Base-by-base conservation (phyloP, 2,888 invertebrate genomes). In the Eupeodes luniger region DNA sequence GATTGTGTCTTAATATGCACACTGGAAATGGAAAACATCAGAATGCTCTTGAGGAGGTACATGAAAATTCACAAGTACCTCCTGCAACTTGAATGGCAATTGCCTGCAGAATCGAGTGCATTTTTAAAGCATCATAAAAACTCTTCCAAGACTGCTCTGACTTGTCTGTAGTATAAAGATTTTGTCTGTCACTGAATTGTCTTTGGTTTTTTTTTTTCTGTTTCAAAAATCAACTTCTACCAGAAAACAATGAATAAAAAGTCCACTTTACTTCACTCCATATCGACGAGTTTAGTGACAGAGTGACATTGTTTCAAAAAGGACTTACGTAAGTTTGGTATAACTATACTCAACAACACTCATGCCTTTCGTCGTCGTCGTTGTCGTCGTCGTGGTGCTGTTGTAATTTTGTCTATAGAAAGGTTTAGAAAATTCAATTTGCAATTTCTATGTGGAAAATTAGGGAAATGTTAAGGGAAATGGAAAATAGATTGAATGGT, bases 401-500 rank as follows among this genome's bases (percentile, higher is more conserved):
- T 27, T 27, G 27, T 27, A 27, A 27, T 40, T 40, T 40, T 40
- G 5, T 51, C 5, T 14, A 12, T 5, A 51, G 40, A 64, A 27
- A 47, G 64, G 19, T 47, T 64, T 19, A 49, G 49, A 49, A 66
- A 34, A 34, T 49, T 47, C 49, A 66, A 47, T 66, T 66, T 14
- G 34, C 9, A 66, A 40, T 40, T 27, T 66, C 10, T 19, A 66
- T 49, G 47, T 47, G 5, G 49, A 34, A 34, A 47, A 49, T 64
- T 3, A 9, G 34, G 66, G 27, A 27, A 27, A 49, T 49, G 34
- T 47, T 19, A 27, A 49, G 34, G 66, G 66, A 66, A 66, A 66
- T 66, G 34, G 49, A 49, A 66, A 66, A 66, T 66, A 49, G 66
- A 66, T 66, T 66, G 47, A 66, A 66, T 49, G 66, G 66, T 66